Conservation (phyloP, 2,797 vertebrate genomes). For the Cryptoprocta ferox region DNA sequence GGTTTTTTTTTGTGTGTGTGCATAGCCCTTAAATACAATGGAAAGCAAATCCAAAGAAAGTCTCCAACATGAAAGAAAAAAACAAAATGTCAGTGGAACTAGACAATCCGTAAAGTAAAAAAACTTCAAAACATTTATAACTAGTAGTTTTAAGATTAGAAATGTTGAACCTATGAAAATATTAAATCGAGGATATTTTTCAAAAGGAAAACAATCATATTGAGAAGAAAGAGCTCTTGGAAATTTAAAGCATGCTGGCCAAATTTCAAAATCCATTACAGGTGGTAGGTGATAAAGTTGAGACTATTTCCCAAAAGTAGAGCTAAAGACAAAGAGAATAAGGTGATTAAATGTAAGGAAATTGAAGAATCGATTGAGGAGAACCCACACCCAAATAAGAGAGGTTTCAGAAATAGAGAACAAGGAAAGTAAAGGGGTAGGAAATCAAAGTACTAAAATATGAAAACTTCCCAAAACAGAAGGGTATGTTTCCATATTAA, state of each 20-base stretch:
- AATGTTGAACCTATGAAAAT: not conserved
- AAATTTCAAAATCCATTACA: not conserved
- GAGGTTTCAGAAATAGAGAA: not conserved
- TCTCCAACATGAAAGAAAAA: not conserved
- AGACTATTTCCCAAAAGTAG: not conserved
- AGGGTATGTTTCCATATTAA: not conserved
- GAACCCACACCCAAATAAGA: not conserved
- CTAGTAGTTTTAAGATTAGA: not conserved
- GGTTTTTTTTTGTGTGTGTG: not conserved
- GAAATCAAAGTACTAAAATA: not conserved
- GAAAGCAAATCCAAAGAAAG: not conserved
- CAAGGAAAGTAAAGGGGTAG: not conserved
- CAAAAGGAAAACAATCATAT: not conserved
- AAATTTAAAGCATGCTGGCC: not conserved
- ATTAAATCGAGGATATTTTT: not conserved
- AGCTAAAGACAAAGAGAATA: not conserved
- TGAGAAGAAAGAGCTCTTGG: not conserved
- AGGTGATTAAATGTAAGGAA: not conserved
- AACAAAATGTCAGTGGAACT: not conserved
- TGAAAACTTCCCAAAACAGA: not conserved
- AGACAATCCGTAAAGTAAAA: not conserved
- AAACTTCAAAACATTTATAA: not conserved
- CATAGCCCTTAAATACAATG: not conserved
- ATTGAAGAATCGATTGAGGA: not conserved
- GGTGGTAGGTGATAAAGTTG: not conserved